A percentile compares a stretch with the other conserved stretches of the same genome.
phyloP scores from a whole-genome alignment of 2,797 vertebrate species.

The Dryobates pubescens region DNA sequence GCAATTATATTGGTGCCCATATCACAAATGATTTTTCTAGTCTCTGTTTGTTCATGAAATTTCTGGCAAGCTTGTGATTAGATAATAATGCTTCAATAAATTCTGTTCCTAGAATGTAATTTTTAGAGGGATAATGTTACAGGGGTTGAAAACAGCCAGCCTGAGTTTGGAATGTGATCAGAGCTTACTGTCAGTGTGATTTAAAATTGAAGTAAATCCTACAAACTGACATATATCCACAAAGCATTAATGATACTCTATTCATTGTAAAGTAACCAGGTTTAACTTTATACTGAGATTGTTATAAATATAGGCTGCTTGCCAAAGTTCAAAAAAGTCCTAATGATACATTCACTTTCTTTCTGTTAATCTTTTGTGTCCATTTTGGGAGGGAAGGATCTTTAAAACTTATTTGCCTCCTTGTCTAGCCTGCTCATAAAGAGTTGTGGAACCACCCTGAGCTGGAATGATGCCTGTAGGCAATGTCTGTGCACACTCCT shows the following conservation, averaged over 20 bases:
- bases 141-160: background rate
- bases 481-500: background rate
- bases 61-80: background rate
- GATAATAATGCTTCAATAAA: background rate
- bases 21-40: background rate
- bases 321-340: background rate
- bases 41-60: background rate
- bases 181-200: background rate
- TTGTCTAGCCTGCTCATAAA: background rate
- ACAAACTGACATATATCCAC: background rate
- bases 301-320: background rate
- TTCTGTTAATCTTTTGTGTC: background rate
- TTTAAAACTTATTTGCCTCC: background rate
- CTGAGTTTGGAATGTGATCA: background rate
- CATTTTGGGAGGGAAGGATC: background rate
- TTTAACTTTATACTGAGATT: background rate
- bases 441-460: background rate
- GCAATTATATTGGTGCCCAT: background rate
- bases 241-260: background rate
- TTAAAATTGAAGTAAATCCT: background rate
- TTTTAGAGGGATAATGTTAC: background rate
- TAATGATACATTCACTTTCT: fast-evolving
- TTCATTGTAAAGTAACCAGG: background rate
- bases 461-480: background rate
- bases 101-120: background rate